Base-by-base conservation (phyloP, 2,797 vertebrate genomes). In the Champsocephalus gunnari region DNA sequence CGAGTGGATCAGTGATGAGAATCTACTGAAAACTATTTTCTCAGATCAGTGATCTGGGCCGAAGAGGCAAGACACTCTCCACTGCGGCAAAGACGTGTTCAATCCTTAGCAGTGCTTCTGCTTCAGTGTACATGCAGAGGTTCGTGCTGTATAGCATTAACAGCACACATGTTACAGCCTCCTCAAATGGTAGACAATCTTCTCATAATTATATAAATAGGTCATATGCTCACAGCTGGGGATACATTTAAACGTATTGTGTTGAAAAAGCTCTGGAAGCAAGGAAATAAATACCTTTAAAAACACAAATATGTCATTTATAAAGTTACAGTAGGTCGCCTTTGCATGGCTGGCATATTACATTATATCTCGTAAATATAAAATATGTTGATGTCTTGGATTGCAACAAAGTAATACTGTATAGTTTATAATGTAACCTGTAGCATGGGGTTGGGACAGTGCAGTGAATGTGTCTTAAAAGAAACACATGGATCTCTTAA, bases 1-100 rank as follows among this genome's bases (percentile, higher is more conserved):
- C 1, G 16, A 72, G 60, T 43, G 69, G 58, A 78, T 84, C 73
- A 75, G 24, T n/a, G 57, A 77, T 24, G 13, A 55, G 56, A 73
- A 80, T 75, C 6, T 41, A 12, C 64, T 48, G 43, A 78, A 57
- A 10, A 54, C 19, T n/a, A 13, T 71, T 63, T 66, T 43, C 41
- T 55, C 54, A 62, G 56, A 79, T 73, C 55, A 47, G 49, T 58
- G 65, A 71, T 74, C 45, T 49, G 65, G 12, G 19, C 17, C 43
- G 9, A 73, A 54, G 16, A 68, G 32, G 17, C 8, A 45, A 69
- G 66, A 57, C 48, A n/a, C 9, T 28, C 54, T 2, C 28, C 53
- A 13, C 3, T 16, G 11, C 56, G 19, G 32, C 16, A 34, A 19
- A 59, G 19, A 54, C 11, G 4, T n/a, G 44, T 65, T 68, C 19